A percentile compares a stretch with the other conserved stretches of the same genome.
Evolutionary conservation across 1,140 invertebrate genomes (phyloP).

Genomic region (Campodea augens): DNA sequence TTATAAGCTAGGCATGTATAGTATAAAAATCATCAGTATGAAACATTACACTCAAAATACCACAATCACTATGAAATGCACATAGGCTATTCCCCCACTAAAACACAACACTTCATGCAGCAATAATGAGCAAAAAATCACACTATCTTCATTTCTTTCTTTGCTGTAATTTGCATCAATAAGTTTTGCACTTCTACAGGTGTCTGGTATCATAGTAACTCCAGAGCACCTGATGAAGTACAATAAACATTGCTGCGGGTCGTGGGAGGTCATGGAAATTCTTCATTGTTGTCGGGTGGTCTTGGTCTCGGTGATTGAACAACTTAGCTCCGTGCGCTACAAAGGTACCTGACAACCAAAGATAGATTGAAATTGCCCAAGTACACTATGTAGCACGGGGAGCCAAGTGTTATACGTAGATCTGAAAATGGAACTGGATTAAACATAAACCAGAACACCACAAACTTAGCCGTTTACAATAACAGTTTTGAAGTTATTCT

Average conservation of each 20-base stretch:
- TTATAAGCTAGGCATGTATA: no score
- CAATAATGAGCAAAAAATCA: no score
- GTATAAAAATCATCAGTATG: no score
- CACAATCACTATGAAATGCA: no score
- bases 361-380: neutral
- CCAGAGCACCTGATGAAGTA: constrained; percentile 98
- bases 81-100: neutral
- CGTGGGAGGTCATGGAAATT: no score
- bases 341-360: neutral
- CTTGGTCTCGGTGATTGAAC: neutral
- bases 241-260: constrained; percentile 60
- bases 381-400: neutral
- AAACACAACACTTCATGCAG: neutral
- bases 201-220: constrained; percentile 61
- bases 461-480: no score
- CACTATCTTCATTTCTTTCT: no score
- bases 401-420: neutral
- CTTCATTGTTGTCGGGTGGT: no score
- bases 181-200: constrained; percentile 84
- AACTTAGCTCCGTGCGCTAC: neutral
- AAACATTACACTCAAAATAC: no score
- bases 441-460: neutral
- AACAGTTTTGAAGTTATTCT: neutral
- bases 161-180: constrained; percentile 25
- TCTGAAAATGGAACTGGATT: neutral